These are phyloP conservation scores for Garrulus glandarius DNA, from an alignment of 2,797 vertebrate species.

Conservation along the genomic window DNA sequence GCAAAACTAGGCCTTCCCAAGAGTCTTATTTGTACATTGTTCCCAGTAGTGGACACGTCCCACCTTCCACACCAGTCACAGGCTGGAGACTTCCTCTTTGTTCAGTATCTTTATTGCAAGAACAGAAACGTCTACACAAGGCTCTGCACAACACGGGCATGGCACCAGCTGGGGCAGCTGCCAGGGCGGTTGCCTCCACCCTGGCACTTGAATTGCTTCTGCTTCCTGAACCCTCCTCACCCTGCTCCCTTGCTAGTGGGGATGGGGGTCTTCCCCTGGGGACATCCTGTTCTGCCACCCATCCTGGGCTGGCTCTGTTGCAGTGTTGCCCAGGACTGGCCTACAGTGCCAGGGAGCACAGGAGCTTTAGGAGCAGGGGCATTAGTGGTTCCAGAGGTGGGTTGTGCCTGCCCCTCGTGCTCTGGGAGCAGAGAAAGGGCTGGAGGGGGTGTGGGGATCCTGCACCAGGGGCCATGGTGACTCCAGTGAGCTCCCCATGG, in stretches of 20 bases:
- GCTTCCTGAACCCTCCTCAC: background rate
- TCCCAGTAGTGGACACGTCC: accelerated
- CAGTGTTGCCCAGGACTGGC: background rate
- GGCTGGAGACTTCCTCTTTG: background rate
- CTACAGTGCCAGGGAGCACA: background rate
- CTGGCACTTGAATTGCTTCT: background rate
- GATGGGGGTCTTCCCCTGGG: background rate
- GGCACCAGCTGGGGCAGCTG: background rate
- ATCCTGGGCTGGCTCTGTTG: background rate
- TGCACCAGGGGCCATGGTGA: accelerated
- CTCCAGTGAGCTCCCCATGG: accelerated
- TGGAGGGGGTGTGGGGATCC: accelerated
- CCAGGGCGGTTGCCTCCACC: background rate
- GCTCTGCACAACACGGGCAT: background rate
- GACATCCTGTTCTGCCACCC: accelerated
- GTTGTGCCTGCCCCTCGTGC: accelerated
- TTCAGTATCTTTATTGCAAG: conserved; percentile 57
- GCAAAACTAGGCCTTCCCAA: background rate
- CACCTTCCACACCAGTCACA: background rate
- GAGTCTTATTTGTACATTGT: background rate
- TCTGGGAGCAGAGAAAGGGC: background rate
- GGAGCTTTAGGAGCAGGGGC: background rate
- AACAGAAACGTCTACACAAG: conserved; percentile 41
- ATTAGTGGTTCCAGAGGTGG: conserved; percentile 13
- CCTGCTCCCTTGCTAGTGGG: background rate